Evolutionary conservation across 2,797 vertebrate genomes (phyloP).

Genomic region (Brotogeris chrysoptera): DNA sequence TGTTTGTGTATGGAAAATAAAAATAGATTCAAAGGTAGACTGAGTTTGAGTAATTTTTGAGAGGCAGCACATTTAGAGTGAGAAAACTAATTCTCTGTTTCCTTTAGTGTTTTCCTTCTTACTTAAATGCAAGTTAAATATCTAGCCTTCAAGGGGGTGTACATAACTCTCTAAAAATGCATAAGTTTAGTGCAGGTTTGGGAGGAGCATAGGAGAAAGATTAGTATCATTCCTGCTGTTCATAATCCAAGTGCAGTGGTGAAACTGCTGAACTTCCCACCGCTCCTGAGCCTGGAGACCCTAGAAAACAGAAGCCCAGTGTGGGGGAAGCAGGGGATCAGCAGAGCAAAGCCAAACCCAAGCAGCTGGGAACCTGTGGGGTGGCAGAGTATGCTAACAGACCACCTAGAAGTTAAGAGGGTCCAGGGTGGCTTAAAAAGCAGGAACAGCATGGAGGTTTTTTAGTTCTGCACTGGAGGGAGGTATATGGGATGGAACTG

Average conservation of each 20-base stretch:
- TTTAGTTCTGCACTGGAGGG: not conserved
- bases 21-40: slow-evolving; percentile 12
- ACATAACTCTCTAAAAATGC: not conserved
- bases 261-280: not conserved
- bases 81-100: not conserved
- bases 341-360: not conserved
- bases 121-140: not conserved
- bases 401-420: not conserved
- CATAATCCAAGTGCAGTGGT: not conserved
- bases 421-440: not conserved
- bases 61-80: not conserved
- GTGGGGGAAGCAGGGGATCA: not conserved
- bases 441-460: not conserved
- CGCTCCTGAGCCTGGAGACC: not conserved
- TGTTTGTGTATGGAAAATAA: not conserved
- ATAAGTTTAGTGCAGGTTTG: not conserved
- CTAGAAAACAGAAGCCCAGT: not conserved
- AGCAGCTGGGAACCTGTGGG: not conserved
- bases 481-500: not conserved
- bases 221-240: not conserved
- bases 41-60: not conserved
- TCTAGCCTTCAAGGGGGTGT: not conserved
- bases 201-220: not conserved
- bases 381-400: not conserved
- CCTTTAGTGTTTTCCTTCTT: not conserved